These are phyloP conservation scores for Sebastes hubbsi DNA, from an alignment of 2,797 vertebrate species.

Conservation along the genomic window DNA sequence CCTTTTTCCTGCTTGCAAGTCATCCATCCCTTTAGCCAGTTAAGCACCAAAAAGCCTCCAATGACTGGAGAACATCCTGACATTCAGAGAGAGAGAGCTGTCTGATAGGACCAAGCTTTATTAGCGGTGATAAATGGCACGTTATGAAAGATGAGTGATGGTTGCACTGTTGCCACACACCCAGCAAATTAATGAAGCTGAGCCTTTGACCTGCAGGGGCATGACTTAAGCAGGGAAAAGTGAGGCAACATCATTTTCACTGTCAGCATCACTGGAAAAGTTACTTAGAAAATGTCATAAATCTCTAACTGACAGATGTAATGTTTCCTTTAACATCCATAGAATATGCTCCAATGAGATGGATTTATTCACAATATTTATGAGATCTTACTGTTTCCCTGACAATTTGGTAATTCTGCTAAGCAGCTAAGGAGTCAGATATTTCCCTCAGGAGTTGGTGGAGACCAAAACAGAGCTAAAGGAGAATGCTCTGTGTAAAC, in stretches of 20 bases:
- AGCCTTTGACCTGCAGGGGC: conserved; percentile 14
- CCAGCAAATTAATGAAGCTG: conserved; percentile 11
- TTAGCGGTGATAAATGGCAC: conserved; percentile 23
- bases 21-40: conserved; percentile 2
- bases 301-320: neutral
- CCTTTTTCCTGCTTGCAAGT: neutral
- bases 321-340: neutral
- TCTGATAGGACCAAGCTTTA: neutral
- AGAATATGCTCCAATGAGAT: neutral
- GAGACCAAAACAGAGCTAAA: neutral
- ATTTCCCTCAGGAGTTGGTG: too few species aligned
- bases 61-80: neutral
- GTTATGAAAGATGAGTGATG: conserved; percentile 28
- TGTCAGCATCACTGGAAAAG: neutral
- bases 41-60: neutral
- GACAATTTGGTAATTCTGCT: neutral
- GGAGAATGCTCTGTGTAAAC: neutral
- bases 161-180: neutral
- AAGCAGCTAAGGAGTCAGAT: neutral
- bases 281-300: neutral
- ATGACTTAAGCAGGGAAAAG: neutral
- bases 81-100: neutral
- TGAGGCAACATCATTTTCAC: neutral
- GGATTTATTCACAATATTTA: neutral
- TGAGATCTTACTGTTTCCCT: neutral